A percentile compares a stretch with the other conserved stretches of the same genome.
phyloP scores from a whole-genome alignment of 2,113 vertebrate genomes.

The Setophaga kirtlandii region DNA sequence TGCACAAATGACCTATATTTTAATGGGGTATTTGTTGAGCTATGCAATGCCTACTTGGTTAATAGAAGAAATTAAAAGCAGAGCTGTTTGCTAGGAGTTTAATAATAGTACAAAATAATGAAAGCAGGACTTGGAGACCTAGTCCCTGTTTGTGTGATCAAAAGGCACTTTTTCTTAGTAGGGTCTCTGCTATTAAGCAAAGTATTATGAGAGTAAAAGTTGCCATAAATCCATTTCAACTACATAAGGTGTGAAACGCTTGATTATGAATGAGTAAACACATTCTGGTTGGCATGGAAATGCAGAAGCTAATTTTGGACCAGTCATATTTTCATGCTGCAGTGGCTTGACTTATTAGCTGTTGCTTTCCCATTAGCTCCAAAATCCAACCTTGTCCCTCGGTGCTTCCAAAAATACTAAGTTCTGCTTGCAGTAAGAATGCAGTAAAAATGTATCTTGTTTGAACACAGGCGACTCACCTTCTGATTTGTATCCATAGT shows the following conservation, averaged over 20 bases:
- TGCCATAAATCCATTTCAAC: background rate
- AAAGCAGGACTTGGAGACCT: background rate
- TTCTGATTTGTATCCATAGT: background rate
- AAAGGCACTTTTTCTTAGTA: background rate
- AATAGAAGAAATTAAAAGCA: background rate
- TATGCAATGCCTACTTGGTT: background rate
- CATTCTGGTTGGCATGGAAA: background rate
- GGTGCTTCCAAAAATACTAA: background rate
- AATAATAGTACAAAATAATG: background rate
- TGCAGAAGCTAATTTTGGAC: conserved; percentile 36
- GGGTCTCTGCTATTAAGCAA: background rate
- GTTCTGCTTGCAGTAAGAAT: background rate
- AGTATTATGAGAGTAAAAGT: background rate
- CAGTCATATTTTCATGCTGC: conserved; percentile 30
- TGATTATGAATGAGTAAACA: conserved; percentile 40
- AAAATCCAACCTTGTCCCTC: background rate
- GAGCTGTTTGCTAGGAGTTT: background rate
- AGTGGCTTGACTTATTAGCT: conserved; percentile 39
- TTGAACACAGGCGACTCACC: background rate
- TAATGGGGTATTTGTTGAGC: background rate
- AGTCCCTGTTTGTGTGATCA: background rate
- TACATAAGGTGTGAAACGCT: conserved; percentile 14
- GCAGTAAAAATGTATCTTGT: background rate
- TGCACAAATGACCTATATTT: background rate
- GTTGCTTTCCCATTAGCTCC: background rate